Percentiles rank a stretch among this genome's conserved stretches.
These are phyloP conservation scores for Cliona cf. orientalis DNA, from an alignment of 37 sponge, comb jelly and placozoan species.

Conservation along the genomic window DNA sequence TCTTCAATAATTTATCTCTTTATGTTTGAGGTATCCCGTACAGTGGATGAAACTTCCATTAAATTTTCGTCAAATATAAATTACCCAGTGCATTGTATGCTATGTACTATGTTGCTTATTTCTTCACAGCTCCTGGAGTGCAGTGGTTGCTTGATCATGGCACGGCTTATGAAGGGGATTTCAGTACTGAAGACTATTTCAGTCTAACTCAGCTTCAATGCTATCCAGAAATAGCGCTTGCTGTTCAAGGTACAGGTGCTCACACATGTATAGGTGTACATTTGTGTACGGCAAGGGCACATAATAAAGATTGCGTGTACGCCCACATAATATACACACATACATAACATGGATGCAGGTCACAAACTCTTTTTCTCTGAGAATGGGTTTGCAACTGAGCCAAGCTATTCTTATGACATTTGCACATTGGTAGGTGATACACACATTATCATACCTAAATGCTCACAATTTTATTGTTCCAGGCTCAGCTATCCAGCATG, in stretches of 20 bases:
- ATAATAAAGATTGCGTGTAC: too few species aligned
- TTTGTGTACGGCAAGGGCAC: too few species aligned
- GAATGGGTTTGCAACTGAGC: neutral
- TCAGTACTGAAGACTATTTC: neutral
- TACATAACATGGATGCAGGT: neutral
- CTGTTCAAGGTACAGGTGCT: neutral
- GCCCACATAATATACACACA: too few species aligned
- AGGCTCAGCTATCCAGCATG: neutral
- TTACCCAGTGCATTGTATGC: too few species aligned
- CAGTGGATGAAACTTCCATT: too few species aligned
- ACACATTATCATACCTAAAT: neutral
- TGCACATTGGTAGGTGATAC: neutral
- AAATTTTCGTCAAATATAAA: too few species aligned
- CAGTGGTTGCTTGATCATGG: neutral
- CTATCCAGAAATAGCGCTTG: constrained; percentile 6
- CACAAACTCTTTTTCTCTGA: neutral
- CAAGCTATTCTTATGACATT: neutral
- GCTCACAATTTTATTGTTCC: neutral
- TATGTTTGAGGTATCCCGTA: too few species aligned
- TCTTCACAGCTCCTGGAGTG: neutral
- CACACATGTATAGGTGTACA: too few species aligned
- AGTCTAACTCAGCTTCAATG: constrained; percentile 11
- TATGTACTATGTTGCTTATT: neutral
- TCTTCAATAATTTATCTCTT: too few species aligned
- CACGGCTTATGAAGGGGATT: neutral